Evolutionary conservation across 1,140 invertebrate species (phyloP), one percentile per base, ranked within the genome.

Genomic region (Drosophila athabasca): DNA sequence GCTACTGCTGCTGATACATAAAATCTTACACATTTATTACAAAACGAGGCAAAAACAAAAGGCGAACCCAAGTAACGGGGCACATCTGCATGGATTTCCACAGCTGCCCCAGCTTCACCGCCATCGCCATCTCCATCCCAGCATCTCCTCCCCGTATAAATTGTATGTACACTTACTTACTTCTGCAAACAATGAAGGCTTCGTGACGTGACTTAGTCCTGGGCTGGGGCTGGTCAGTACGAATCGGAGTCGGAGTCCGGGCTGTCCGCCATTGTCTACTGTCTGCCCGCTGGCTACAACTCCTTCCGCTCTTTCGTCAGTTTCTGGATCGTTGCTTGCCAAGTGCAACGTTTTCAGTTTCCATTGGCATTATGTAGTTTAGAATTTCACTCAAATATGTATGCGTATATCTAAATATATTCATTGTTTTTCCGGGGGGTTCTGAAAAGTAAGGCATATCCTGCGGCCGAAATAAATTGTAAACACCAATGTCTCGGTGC

Each of bases 141-240:
- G 22, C 41, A 17, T 26, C 22, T 39, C 49, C 53, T 52, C 69
- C 78, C 72, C 62, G 79, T 82, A 82, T 82, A 87, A 82, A 87
- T 87, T 87, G 69, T 87, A 88, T 87, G 82, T 87, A 87, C 82
- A 87, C 76, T 87, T 87, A 87, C 82, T 87, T 87, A 87, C 82
- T 80, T 82, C 79, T 76, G 82, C 82, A 87, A 87, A 87, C 82
- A 87, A 88, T 82, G 83, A 87, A 68, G 53, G 66, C 69, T 68
- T 58, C 74, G 62, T 82, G 79, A 87, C 83, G 78, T 85, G 78
- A 85, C 83, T 85, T 82, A 82, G 78, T 82, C 78, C 60, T 9
- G 26, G 46, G 48, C 46, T 64, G 79, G 79, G 46, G 48, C 46
- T 64, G 79, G 79, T 70, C 74, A 54, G 69, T 85, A 50, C 58